Percentiles rank a stretch among this genome's conserved stretches.
Conservation (phyloP, 2,113 vertebrate genomes). For the Eudyptes chrysolophus region DNA sequence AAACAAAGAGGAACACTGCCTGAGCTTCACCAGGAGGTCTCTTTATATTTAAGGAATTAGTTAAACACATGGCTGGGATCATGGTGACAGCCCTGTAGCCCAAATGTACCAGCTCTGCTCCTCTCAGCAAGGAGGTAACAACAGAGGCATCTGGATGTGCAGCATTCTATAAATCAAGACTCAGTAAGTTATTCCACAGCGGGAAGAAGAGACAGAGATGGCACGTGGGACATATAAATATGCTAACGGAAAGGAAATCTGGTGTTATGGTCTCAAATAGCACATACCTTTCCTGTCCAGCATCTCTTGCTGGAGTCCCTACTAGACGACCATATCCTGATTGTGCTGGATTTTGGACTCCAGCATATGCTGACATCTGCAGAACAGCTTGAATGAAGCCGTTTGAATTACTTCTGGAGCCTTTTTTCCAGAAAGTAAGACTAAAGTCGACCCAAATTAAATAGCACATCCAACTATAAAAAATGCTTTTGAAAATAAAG, state of each 20-base stretch:
- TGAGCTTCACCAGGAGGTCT: background rate
- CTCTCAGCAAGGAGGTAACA: background rate
- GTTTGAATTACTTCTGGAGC: conserved; percentile 22
- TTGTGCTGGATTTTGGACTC: conserved; percentile 26
- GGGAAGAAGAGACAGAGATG: background rate
- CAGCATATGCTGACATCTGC: conserved; percentile 2
- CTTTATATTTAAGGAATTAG: background rate
- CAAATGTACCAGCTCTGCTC: background rate
- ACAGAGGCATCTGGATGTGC: background rate
- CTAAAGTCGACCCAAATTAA: background rate
- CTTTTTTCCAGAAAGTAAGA: conserved; percentile 23
- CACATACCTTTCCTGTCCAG: conserved; percentile 17
- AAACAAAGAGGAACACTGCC: background rate
- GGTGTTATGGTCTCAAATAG: background rate
- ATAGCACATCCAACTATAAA: background rate
- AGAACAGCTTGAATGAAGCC: conserved; percentile 24
- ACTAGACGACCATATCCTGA: background rate
- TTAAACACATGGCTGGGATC: background rate
- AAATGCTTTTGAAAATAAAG: conserved; percentile 31
- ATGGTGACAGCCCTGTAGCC: background rate
- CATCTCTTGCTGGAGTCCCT: background rate
- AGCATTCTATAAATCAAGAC: background rate
- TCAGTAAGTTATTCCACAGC: background rate
- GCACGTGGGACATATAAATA: background rate
- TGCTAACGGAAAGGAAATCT: conserved; percentile 29